Evolutionary conservation across 2,888 invertebrate species (phyloP).

Genomic region (Macrosoma leucophasiata): DNA sequence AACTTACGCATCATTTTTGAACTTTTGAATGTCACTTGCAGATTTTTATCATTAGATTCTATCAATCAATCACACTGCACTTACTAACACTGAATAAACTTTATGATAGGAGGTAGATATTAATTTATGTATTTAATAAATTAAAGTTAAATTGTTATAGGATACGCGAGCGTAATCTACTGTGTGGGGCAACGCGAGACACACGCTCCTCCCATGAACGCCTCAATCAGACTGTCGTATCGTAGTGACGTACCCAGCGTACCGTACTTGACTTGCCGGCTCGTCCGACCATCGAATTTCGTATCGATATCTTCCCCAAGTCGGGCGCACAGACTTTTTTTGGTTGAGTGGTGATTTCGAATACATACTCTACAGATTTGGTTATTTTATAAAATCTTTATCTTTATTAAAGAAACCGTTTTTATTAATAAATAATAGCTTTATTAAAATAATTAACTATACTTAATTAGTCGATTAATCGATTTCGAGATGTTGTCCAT

Average conservation of each 20-base stretch:
- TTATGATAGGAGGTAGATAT: slow-evolving; percentile 33
- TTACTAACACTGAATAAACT: slow-evolving; percentile 34
- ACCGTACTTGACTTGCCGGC: too few species aligned
- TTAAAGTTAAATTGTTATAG: slow-evolving; percentile 29
- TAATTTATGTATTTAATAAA: slow-evolving; percentile 28
- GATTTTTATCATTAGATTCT: slow-evolving; percentile 6
- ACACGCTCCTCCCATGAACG: slow-evolving; percentile 38
- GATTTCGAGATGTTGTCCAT: too few species aligned
- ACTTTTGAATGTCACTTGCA: slow-evolving; percentile 8
- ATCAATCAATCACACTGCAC: slow-evolving; percentile 22
- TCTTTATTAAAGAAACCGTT: too few species aligned
- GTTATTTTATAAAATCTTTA: too few species aligned
- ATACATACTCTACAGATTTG: too few species aligned
- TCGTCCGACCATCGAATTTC: slow-evolving; percentile 23
- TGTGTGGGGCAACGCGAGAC: slow-evolving; percentile 36
- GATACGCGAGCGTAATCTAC: slow-evolving; percentile 56
- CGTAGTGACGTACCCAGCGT: too few species aligned
- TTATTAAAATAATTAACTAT: too few species aligned
- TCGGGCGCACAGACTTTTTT: too few species aligned
- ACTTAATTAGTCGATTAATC: too few species aligned
- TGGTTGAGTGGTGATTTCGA: too few species aligned
- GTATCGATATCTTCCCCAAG: slow-evolving; percentile 34
- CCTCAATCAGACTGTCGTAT: slow-evolving; percentile 60
- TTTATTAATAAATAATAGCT: too few species aligned
- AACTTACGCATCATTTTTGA: slow-evolving; percentile 27